Percentiles rank a stretch among this genome's conserved stretches.
These are phyloP conservation scores for Lasiurus cinereus DNA, from an alignment of 2,113 vertebrate genomes.

Conservation along the genomic window DNA sequence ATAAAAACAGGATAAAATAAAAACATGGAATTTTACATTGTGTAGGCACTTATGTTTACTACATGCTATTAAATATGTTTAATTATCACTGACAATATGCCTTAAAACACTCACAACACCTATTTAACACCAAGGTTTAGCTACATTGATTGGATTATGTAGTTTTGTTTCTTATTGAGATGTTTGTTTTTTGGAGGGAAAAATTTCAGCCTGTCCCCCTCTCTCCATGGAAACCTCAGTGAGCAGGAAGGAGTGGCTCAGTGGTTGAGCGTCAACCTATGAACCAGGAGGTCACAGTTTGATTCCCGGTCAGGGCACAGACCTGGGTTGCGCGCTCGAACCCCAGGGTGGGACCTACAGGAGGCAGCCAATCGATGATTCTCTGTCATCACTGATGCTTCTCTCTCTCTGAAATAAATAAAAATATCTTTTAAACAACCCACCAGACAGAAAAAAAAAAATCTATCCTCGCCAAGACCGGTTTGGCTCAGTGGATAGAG, in stretches of 20 bases:
- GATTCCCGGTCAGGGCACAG: no score
- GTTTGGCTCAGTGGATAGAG: no score
- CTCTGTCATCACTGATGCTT: no score
- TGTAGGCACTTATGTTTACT: background rate
- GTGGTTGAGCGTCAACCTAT: no score
- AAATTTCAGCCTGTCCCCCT: background rate
- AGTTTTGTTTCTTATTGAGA: background rate
- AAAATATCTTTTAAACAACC: no score
- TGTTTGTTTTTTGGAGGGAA: background rate
- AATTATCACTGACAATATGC: background rate
- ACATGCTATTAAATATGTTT: background rate
- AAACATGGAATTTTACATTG: background rate
- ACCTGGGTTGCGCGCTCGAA: rapidly evolving
- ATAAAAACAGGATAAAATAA: no score
- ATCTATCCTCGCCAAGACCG: no score
- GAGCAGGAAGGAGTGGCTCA: background rate
- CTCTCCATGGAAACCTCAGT: background rate
- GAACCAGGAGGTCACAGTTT: no score
- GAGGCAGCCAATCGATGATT: no score
- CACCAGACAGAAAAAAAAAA: no score
- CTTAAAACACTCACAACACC: background rate
- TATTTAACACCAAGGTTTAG: background rate
- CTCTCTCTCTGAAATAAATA: no score
- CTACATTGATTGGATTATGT: background rate
- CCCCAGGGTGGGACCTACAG: no score